Evolutionary conservation across 1,140 invertebrate species (phyloP).

Genomic region (Eufriesea mexicana): DNA sequence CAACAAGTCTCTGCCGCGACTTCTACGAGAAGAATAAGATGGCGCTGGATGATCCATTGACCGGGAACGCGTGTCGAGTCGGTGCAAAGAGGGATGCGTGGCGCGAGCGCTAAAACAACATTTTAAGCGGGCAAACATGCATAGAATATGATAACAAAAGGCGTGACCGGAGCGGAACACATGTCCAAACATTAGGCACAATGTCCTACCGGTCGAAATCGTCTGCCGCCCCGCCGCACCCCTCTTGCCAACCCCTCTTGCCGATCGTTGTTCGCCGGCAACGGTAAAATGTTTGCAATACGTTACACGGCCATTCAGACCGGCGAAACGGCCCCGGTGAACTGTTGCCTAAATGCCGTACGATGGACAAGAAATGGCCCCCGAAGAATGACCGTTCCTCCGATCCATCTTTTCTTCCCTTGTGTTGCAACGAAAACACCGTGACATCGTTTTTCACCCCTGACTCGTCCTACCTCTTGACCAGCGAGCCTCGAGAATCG

Average conservation of each 20-base stretch:
- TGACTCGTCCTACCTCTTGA: background rate
- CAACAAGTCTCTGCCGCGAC: background rate
- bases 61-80: conserved; percentile 53
- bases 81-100: conserved; percentile 38
- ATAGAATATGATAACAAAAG: conserved; percentile 81
- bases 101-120: conserved; percentile 76
- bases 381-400: conserved; percentile 58
- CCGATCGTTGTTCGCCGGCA: conserved; percentile 48
- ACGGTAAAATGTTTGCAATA: conserved; percentile 80
- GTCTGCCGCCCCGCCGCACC: conserved; percentile 53
- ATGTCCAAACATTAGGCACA: conserved; percentile 82
- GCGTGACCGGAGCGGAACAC: conserved; percentile 82
- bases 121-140: conserved; percentile 78
- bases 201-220: conserved; percentile 78
- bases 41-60: conserved; percentile 24
- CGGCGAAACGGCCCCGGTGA: conserved; percentile 66
- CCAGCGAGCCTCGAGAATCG: background rate
- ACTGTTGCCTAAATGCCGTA: conserved; percentile 73
- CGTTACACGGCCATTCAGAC: conserved; percentile 79
- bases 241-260: background rate
- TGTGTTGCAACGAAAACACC: background rate
- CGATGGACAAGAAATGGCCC: conserved; percentile 73
- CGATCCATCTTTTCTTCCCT: conserved; percentile 12
- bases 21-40: conserved; percentile 10
- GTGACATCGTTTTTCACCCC: conserved; percentile 22